Conservation (phyloP, 2,888 invertebrate genomes). For the Rotaria magnacalcarata region DNA sequence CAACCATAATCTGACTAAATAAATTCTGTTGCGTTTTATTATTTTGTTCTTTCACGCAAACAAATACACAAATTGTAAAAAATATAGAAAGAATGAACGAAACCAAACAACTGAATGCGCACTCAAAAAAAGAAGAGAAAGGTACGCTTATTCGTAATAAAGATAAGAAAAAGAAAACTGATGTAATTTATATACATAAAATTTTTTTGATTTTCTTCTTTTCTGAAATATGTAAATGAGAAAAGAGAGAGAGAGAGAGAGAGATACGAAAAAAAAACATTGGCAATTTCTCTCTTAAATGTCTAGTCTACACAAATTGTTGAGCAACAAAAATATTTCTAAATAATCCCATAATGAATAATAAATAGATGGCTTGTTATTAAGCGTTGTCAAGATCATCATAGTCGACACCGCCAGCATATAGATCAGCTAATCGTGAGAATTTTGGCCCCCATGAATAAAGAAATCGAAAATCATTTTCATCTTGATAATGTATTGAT, state of each 20-base stretch:
- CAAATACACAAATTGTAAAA: conserved; percentile 14
- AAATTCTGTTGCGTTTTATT: neutral
- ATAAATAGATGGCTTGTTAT: neutral
- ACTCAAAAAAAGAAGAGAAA: neutral
- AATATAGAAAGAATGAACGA: conserved; percentile 26
- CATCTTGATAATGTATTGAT: conserved; percentile 35
- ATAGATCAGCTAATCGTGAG: conserved; percentile 39
- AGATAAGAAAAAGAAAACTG: neutral
- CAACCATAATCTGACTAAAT: neutral
- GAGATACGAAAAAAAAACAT: neutral
- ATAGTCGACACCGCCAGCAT: conserved; percentile 34
- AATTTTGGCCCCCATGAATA: conserved; percentile 45
- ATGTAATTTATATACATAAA: neutral
- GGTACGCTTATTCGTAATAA: neutral
- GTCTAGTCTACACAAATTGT: conserved; percentile 11
- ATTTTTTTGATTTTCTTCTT: neutral
- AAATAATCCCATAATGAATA: conserved; percentile 14
- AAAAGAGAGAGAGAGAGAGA: neutral
- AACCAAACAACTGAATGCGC: neutral
- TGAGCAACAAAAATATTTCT: conserved; percentile 29
- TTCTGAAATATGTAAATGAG: neutral
- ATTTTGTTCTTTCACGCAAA: neutral
- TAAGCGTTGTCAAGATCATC: neutral
- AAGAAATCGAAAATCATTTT: conserved; percentile 41
- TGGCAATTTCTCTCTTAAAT: neutral